Conservation (phyloP, 2,888 invertebrate genomes). For the Cheilosia grossa region DNA sequence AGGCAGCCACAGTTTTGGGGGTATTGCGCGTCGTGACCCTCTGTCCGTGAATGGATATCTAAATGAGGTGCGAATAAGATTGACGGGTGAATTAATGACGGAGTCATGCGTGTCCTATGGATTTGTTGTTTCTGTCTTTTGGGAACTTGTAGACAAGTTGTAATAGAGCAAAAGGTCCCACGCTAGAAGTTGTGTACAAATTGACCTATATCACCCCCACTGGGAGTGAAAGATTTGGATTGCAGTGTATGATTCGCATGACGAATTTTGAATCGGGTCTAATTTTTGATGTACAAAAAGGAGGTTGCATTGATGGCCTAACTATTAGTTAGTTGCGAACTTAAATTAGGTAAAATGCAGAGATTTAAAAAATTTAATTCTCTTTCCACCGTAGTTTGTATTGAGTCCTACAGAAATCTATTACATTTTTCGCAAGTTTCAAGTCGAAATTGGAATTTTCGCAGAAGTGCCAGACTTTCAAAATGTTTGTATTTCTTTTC, state of each 20-base stretch:
- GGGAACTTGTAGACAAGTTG: constrained; percentile 17
- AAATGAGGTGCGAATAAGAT: constrained; percentile 73
- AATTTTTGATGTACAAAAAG: not conserved
- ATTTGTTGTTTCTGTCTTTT: constrained; percentile 28
- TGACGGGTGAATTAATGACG: constrained; percentile 68
- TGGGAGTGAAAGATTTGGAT: constrained; percentile 22
- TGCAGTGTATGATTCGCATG: not conserved
- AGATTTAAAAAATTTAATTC: no score
- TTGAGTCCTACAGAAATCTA: no score
- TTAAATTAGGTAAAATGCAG: no score
- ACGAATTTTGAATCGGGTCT: constrained; percentile 25
- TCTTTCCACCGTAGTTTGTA: no score
- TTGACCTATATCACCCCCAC: constrained; percentile 51
- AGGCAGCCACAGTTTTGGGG: constrained; percentile 12
- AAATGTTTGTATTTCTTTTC: no score
- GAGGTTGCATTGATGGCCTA: no score
- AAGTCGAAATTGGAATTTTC: no score
- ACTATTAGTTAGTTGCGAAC: no score
- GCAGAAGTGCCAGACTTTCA: no score
- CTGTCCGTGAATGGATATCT: constrained; percentile 60
- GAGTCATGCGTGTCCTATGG: constrained; percentile 68
- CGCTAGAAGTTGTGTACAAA: constrained; percentile 23
- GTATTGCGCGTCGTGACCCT: constrained; percentile 49
- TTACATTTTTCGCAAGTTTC: no score
- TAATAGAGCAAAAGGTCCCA: constrained; percentile 45